phyloP scores from a whole-genome alignment of 2,113 vertebrate genomes.

The Colaptes auratus region DNA sequence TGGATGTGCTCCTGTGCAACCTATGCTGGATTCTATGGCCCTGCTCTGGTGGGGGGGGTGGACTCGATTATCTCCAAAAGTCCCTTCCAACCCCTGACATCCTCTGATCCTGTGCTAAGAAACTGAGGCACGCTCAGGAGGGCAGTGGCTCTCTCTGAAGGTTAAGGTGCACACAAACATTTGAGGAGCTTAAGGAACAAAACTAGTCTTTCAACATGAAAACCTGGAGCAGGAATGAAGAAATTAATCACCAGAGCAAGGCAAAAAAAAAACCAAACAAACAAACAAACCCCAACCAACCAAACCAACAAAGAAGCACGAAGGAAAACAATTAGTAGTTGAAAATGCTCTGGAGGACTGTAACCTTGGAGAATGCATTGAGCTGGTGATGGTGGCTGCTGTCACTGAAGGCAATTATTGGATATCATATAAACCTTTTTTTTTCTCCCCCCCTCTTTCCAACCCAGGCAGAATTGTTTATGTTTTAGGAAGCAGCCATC shows the following conservation, averaged over 20 bases:
- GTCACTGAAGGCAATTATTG: constrained; percentile 30
- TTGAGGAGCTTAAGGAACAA: constrained; percentile 20
- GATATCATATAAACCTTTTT: not conserved
- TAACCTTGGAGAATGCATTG: constrained; percentile 21
- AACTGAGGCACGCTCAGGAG: not conserved
- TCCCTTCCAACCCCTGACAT: no score
- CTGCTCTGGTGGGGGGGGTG: no score
- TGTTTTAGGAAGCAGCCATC: constrained; percentile 43
- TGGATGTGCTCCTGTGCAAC: no score
- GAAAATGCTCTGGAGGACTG: constrained; percentile 7
- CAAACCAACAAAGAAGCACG: constrained; percentile 17
- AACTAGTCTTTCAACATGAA: constrained; percentile 36
- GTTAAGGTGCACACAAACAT: not conserved
- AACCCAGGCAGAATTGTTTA: constrained; percentile 25
- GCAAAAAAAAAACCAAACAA: not conserved
- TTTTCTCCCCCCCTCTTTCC: not conserved
- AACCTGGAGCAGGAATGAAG: constrained; percentile 25
- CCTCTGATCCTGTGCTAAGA: no score
- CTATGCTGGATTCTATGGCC: no score
- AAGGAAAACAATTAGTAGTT: constrained; percentile 36
- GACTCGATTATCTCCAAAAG: no score
- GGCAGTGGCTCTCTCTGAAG: not conserved
- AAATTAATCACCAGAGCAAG: constrained; percentile 43
- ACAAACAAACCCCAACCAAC: not conserved
- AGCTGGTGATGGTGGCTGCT: not conserved